Evolutionary conservation across 2,888 invertebrate species (phyloP).

Genomic region (Melinaea menophilus): DNA sequence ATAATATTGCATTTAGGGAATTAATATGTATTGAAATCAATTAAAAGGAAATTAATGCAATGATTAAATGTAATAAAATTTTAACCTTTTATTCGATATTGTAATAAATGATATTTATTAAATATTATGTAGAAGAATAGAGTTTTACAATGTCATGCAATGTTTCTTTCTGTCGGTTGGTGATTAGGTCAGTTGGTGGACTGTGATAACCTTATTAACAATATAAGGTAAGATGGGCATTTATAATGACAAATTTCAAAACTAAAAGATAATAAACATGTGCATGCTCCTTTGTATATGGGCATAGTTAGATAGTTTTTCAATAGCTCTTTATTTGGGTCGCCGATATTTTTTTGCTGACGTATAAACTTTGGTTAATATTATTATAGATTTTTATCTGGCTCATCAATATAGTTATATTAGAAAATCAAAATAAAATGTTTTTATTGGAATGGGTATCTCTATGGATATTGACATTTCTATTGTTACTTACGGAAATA

Average conservation of each 20-base stretch:
- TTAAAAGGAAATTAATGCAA: too few relatives aligned
- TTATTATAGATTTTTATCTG: background rate
- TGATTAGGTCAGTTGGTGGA: too few relatives aligned
- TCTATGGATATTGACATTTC: background rate
- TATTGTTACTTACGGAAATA: background rate
- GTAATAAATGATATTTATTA: too few relatives aligned
- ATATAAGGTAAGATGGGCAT: too few relatives aligned
- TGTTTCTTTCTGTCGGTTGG: too few relatives aligned
- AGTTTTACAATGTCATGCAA: too few relatives aligned
- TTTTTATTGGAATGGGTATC: background rate
- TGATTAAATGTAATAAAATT: too few relatives aligned
- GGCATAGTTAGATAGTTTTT: slow-evolving; percentile 11
- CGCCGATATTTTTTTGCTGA: slow-evolving; percentile 19
- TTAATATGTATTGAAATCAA: too few relatives aligned
- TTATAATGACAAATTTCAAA: too few relatives aligned
- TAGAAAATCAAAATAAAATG: background rate
- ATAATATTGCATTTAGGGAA: background rate
- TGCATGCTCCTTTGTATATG: background rate
- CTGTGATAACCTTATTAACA: too few relatives aligned
- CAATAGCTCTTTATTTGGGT: slow-evolving; percentile 14
- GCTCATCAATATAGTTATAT: slow-evolving; percentile 4
- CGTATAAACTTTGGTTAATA: background rate
- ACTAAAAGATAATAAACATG: background rate
- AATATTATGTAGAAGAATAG: too few relatives aligned
- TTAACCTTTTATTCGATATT: too few relatives aligned